phyloP scores from a whole-genome alignment of 2,888 invertebrate genomes.

The Proisotoma minuta region DNA sequence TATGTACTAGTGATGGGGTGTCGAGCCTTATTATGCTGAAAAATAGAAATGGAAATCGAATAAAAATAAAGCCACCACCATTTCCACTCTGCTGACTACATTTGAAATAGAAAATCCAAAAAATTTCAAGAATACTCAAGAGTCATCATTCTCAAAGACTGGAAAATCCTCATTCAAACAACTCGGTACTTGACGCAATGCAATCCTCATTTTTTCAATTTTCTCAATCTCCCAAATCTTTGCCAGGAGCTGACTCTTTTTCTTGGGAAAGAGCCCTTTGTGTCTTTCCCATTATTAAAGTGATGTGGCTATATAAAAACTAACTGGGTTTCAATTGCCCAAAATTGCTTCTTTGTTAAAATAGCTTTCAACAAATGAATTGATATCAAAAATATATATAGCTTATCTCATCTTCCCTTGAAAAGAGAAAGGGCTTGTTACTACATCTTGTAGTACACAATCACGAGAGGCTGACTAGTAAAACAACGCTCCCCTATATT shows the following conservation, averaged over 20 bases:
- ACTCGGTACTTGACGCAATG: background rate
- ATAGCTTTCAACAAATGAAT: background rate
- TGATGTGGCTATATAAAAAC: too few relatives aligned
- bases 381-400: too few relatives aligned
- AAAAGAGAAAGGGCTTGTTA: too few relatives aligned
- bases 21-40: background rate
- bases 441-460: too few relatives aligned
- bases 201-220: background rate
- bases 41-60: conserved; percentile 1
- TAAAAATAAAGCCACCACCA: background rate
- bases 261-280: background rate
- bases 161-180: conserved; percentile 1
- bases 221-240: background rate
- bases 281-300: background rate
- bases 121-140: background rate
- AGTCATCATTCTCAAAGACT: conserved; percentile 2
- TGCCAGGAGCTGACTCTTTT: too few relatives aligned
- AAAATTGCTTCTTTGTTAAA: background rate
- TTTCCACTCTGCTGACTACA: background rate
- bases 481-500: too few relatives aligned
- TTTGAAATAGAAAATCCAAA: background rate
- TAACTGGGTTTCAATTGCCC: background rate
- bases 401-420: too few relatives aligned
- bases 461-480: too few relatives aligned
- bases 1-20: too few relatives aligned